A percentile compares a stretch with the other conserved stretches of the same genome.
These are phyloP conservation scores for Gortyna flavago DNA, from an alignment of 2,888 invertebrate genomes.

Conservation along the genomic window DNA sequence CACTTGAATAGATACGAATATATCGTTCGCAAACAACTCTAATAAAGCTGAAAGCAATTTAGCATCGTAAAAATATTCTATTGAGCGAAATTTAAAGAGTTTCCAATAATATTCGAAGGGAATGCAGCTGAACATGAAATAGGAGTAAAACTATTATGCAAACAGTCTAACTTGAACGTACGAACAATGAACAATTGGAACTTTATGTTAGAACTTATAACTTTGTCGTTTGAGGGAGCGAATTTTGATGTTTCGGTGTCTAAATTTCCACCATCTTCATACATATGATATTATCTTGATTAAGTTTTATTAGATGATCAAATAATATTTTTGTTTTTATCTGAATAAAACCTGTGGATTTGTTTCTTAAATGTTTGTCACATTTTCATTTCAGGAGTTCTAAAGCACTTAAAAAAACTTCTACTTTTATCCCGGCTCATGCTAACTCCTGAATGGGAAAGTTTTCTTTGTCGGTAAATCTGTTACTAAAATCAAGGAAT, in stretches of 20 bases:
- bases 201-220: slow-evolving; percentile 79
- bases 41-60: slow-evolving; percentile 57
- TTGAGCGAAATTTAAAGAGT: slow-evolving; percentile 74
- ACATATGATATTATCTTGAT: slow-evolving; percentile 45
- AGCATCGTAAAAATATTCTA: slow-evolving; percentile 72
- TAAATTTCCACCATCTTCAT: slow-evolving; percentile 53
- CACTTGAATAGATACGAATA: slow-evolving; percentile 53
- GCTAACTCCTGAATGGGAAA: not conserved
- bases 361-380: not conserved
- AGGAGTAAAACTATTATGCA: slow-evolving; percentile 86
- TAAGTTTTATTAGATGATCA: slow-evolving; percentile 23
- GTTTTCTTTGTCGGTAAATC: not conserved
- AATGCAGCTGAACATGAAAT: slow-evolving; percentile 78
- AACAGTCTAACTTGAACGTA: slow-evolving; percentile 78
- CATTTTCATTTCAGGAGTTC: not conserved
- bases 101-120: slow-evolving; percentile 76
- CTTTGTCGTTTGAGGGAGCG: slow-evolving; percentile 67
- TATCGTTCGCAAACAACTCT: slow-evolving; percentile 53
- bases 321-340: not conserved
- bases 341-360: not conserved
- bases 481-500: not conserved
- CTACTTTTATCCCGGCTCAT: not conserved
- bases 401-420: not conserved
- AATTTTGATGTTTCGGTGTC: slow-evolving; percentile 69
- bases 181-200: slow-evolving; percentile 78